Evolutionary conservation across 2,113 vertebrate species (phyloP), one percentile per base, ranked within the genome.

Genomic region (Eudyptes chrysolophus): DNA sequence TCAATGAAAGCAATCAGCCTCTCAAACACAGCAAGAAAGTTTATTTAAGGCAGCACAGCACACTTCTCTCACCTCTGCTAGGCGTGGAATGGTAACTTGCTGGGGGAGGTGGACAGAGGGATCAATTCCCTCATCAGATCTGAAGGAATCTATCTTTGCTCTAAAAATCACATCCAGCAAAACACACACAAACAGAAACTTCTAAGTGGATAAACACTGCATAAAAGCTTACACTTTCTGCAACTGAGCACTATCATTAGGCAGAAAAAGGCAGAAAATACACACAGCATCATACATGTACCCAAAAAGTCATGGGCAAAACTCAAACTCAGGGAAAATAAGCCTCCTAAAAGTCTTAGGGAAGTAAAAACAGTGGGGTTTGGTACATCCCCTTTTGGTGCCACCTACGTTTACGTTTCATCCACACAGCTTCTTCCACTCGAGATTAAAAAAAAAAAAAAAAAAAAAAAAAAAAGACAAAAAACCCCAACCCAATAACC

Each of bases 31-130:
- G 54, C 12, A 80, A 86, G 66, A 7, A 85, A 76, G 87, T 74
- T 92, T 79, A 87, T 87, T 90, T 70, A 92, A 75, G 61, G 46
- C 87, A 94, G 94, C 58, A 80, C 48, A 58, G 60, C 17, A 44
- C 3, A 11, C 40, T 90, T 13, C 77, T 71, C 38, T 71, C 70
- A 48, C 65, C 44, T 85, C 71, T 58, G 44, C 34, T 3, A 62
- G 40, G 78, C 3, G 9, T 1, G 0, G 57, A 54, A 34, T 24
- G 26, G 34, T n/a, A 54, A 5, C n/a, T 58, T 38, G 21, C 51
- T 70, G 25, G 11, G 62, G 49, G 13, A 48, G 24, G 15, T 1
- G 1, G 44, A 62, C 26, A 71, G 36, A 29, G 48, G 13, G 51
- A 65, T 69, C 70, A 46, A 44, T 55, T 61, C 46, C 25, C 21